These are phyloP conservation scores for Leptobrachium ailaonicum DNA, from an alignment of 2,113 vertebrate species.

Conservation along the genomic window DNA sequence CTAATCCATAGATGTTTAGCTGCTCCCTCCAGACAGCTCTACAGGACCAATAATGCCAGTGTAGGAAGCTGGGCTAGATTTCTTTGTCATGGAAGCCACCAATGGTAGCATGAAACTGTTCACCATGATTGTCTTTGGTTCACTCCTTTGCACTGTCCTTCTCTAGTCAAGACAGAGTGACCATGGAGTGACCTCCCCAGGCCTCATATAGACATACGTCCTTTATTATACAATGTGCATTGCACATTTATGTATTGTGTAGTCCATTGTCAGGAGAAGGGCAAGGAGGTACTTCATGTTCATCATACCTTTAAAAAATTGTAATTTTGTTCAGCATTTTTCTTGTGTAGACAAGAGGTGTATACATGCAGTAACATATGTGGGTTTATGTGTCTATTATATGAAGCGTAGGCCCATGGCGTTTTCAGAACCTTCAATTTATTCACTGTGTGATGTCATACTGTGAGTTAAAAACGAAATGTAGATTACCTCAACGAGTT, in stretches of 20 bases:
- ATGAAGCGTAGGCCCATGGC: too few species aligned
- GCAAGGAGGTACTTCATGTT: neutral
- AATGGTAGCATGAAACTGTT: too few species aligned
- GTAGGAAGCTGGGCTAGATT: neutral
- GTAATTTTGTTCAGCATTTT: constrained; percentile 35
- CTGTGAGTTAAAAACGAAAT: too few species aligned
- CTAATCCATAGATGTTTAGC: neutral
- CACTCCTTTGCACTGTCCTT: neutral
- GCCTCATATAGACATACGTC: neutral
- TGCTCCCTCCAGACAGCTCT: neutral
- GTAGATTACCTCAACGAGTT: too few species aligned
- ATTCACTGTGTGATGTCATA: too few species aligned
- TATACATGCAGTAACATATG: constrained; percentile 3
- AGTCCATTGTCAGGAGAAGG: neutral
- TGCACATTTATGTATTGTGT: neutral
- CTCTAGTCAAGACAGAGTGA: neutral
- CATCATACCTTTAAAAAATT: neutral
- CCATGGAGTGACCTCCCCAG: neutral
- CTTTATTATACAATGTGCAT: neutral
- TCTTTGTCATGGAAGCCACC: neutral
- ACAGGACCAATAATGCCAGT: neutral
- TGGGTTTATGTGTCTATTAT: constrained; percentile 18
- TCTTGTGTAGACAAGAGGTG: constrained; percentile 23
- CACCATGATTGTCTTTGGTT: neutral
- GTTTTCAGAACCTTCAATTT: too few species aligned